These are phyloP conservation scores for Lasaia peninsularis DNA, from an alignment of 1,140 invertebrate species.

Conservation along the genomic window DNA sequence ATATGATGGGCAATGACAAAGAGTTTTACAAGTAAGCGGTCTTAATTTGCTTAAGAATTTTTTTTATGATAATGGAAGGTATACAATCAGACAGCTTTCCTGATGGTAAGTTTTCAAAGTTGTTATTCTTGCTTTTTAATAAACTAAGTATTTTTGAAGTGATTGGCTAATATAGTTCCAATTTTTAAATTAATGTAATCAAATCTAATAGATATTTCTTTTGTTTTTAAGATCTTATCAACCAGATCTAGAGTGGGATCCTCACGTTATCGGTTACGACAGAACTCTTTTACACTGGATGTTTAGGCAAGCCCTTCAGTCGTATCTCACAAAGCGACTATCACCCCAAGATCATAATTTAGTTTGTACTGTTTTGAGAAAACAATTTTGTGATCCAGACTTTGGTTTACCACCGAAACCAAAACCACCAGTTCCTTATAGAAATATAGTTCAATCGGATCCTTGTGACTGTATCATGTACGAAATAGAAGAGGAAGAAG, in stretches of 20 bases:
- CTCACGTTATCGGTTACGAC: slow-evolving; percentile 43
- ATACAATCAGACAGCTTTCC: no score
- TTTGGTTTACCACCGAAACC: slow-evolving; percentile 52
- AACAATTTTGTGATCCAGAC: slow-evolving; percentile 52
- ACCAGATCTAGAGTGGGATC: slow-evolving; percentile 57
- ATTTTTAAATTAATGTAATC: no score
- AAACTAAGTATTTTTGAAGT: no score
- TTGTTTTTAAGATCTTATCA: slow-evolving; percentile 45
- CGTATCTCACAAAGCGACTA: slow-evolving; percentile 37
- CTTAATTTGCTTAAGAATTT: not conserved
- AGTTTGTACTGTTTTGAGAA: slow-evolving; percentile 40
- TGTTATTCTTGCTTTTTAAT: no score
- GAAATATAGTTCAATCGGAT: slow-evolving; percentile 37
- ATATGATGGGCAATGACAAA: slow-evolving; percentile 31
- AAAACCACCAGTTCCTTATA: slow-evolving; percentile 29
- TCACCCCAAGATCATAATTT: slow-evolving; percentile 27
- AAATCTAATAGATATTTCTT: not conserved
- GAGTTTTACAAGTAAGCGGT: slow-evolving; percentile 55
- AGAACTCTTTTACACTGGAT: slow-evolving; percentile 56
- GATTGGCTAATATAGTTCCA: no score
- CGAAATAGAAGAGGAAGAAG: slow-evolving; percentile 45
- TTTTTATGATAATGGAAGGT: not conserved
- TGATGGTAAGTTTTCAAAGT: no score
- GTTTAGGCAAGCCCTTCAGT: slow-evolving; percentile 59
- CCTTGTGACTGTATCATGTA: slow-evolving; percentile 54